Evolutionary conservation across 2,797 vertebrate species (phyloP).

Genomic region (Enoplosus armatus): DNA sequence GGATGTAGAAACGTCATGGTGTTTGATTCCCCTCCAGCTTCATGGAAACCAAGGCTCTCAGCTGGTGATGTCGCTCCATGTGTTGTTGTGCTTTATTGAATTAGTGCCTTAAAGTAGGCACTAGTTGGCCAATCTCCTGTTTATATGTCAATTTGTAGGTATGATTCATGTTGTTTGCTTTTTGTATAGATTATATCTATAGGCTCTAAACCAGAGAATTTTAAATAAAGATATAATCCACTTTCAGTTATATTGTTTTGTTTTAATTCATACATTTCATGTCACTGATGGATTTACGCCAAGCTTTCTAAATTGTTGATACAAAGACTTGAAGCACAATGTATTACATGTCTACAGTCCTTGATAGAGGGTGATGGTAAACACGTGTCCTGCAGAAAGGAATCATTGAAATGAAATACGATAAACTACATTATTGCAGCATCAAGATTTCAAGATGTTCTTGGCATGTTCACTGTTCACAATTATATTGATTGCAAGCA

Average conservation of each 20-base stretch:
- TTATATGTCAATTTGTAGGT: slow-evolving; percentile 38
- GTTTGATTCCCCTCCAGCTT: slow-evolving; percentile 49
- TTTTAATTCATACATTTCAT: slow-evolving; percentile 9
- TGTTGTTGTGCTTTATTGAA: slow-evolving; percentile 42
- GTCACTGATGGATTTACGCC: background rate
- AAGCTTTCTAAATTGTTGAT: background rate
- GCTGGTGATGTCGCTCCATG: slow-evolving; percentile 42
- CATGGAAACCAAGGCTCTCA: slow-evolving; percentile 29
- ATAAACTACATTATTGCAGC: background rate
- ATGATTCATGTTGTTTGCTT: slow-evolving; percentile 56
- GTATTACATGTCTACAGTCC: background rate
- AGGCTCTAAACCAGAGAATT: slow-evolving; percentile 56
- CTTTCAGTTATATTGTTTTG: slow-evolving; percentile 4
- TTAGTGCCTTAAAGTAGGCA: slow-evolving; percentile 34
- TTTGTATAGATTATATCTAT: slow-evolving; percentile 57
- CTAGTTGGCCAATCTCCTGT: slow-evolving; percentile 33
- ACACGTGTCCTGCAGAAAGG: background rate
- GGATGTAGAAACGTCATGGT: slow-evolving; percentile 28
- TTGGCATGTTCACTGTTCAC: background rate
- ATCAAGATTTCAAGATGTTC: slow-evolving; percentile 29
- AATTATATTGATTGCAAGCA: background rate
- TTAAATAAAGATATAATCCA: slow-evolving; percentile 75
- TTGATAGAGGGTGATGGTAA: slow-evolving; percentile 6
- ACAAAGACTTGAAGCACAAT: background rate
- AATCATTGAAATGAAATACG: background rate